These are phyloP conservation scores for Vultur gryphus DNA, from an alignment of 2,797 vertebrate species.

Conservation along the genomic window DNA sequence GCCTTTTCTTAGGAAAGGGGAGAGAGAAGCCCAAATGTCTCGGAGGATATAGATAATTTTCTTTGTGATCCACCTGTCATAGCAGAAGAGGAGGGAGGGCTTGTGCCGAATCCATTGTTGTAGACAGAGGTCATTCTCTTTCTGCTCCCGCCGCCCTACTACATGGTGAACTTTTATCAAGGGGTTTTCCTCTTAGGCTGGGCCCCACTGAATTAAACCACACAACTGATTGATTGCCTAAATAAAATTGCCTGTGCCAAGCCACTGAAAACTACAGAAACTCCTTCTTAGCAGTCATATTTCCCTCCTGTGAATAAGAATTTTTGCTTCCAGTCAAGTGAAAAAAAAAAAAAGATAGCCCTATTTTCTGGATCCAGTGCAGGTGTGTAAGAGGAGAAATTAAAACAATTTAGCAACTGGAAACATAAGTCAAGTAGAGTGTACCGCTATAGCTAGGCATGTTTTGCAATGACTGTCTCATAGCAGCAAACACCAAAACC, in stretches of 20 bases:
- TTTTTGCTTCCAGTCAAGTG: neutral
- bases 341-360: neutral
- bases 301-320: neutral
- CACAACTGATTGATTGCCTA: neutral
- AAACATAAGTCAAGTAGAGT: neutral
- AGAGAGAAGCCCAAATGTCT: neutral
- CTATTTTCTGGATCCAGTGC: neutral
- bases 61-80: neutral
- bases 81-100: neutral
- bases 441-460: neutral
- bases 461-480: neutral
- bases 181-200: neutral
- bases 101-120: neutral
- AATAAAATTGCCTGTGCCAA: neutral
- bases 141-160: neutral
- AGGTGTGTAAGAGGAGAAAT: neutral
- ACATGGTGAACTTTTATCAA: neutral
- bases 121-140: neutral
- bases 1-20: neutral
- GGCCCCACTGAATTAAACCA: neutral
- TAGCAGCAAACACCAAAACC: neutral
- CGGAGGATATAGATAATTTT: neutral
- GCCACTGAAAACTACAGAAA: neutral
- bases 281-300: neutral
- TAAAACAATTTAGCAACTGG: neutral